Conservation (phyloP, 2,888 invertebrate species). For the Helicoverpa assulta region DNA sequence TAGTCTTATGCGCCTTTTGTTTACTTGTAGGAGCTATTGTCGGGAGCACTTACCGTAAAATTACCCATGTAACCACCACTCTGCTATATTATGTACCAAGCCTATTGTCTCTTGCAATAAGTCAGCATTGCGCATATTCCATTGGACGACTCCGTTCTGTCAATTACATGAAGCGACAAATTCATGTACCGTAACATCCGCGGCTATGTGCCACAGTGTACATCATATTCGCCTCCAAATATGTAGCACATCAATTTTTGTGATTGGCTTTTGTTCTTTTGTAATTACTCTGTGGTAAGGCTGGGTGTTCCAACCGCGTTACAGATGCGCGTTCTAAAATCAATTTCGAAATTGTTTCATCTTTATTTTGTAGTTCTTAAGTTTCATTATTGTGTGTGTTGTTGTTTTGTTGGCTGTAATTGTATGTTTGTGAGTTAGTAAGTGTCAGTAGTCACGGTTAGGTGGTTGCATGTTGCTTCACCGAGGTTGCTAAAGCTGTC, state of each 20-base stretch:
- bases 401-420: conserved; percentile 53
- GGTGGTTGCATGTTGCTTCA: conserved; percentile 80
- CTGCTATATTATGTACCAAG: conserved; percentile 62
- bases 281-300: conserved; percentile 62
- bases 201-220: conserved; percentile 57
- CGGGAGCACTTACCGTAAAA: conserved; percentile 84
- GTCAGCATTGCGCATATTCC: conserved; percentile 61
- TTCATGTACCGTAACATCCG: conserved; percentile 70
- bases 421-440: conserved; percentile 67
- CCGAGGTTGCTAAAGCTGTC: conserved; percentile 85
- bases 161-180: conserved; percentile 81
- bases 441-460: conserved; percentile 85
- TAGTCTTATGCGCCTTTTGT: conserved; percentile 76
- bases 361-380: conserved; percentile 39
- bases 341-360: conserved; percentile 35
- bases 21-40: conserved; percentile 82
- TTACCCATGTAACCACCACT: conserved; percentile 78
- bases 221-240: conserved; percentile 28
- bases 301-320: conserved; percentile 37
- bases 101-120: conserved; percentile 66
- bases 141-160: conserved; percentile 71
- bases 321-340: conserved; percentile 36
- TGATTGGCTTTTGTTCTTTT: conserved; percentile 57
- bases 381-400: conserved; percentile 18
- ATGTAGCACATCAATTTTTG: conserved; percentile 46